A percentile compares a stretch with the other conserved stretches of the same genome.
Conservation (phyloP, 2,113 vertebrate genomes). For the Brachionichthys hirsutus region DNA sequence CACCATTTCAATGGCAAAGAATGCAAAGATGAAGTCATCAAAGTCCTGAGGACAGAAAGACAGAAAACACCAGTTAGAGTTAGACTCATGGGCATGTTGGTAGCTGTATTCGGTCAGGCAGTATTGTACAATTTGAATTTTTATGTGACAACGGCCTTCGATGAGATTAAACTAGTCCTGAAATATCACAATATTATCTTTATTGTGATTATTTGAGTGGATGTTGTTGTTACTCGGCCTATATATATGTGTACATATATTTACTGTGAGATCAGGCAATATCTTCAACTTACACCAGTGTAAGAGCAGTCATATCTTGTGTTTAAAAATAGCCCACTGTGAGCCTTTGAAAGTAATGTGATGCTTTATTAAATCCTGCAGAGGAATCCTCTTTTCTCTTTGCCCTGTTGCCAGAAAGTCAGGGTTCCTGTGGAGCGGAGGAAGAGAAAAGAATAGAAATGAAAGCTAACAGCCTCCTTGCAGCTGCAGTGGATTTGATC, state of each 20-base stretch:
- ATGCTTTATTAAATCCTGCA: conserved; percentile 35
- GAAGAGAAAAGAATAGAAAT: not conserved
- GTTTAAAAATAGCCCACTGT: conserved; percentile 21
- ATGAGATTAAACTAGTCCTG: no score
- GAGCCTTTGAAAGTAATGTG: conserved; percentile 11
- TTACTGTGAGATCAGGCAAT: not conserved
- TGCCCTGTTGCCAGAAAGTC: conserved; percentile 13
- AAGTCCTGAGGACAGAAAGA: conserved; percentile 82
- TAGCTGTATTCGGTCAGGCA: no score
- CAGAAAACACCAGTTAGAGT: not conserved
- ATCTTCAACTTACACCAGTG: not conserved
- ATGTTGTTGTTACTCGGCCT: not conserved
- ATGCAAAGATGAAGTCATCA: conserved; percentile 99
- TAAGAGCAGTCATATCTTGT: conserved; percentile 10
- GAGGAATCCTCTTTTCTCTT: conserved; percentile 34
- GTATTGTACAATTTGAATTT: no score
- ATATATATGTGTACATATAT: not conserved
- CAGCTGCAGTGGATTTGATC: conserved; percentile 1
- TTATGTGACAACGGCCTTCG: no score
- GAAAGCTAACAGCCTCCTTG: conserved; percentile 1
- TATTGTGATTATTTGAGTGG: not conserved
- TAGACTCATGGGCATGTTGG: not conserved
- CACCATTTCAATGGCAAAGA: conserved; percentile 99
- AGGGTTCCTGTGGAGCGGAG: not conserved
- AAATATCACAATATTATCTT: no score